These are phyloP conservation scores for Orthonevra nobilis DNA, from an alignment of 2,888 invertebrate species.

Conservation along the genomic window DNA sequence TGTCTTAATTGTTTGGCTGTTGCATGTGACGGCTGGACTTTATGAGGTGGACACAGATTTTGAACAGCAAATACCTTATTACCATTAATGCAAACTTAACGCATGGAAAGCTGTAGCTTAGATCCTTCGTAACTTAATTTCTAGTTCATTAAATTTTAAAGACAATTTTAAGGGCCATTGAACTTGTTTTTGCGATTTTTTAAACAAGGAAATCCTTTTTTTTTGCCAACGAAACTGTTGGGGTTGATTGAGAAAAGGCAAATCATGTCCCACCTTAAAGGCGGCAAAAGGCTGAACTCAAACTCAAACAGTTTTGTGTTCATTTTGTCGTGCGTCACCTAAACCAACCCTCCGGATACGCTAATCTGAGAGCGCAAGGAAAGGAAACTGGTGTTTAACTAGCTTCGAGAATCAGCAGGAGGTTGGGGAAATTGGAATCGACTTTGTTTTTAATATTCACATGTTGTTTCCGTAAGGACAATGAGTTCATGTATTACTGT, in stretches of 20 bases:
- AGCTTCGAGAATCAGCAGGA: neutral
- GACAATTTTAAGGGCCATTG: conserved; percentile 55
- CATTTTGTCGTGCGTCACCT: neutral
- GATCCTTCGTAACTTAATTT: conserved; percentile 23
- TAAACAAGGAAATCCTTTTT: too few relatives aligned
- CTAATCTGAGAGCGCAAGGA: neutral
- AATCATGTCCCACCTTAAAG: conserved; percentile 49
- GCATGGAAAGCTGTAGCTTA: conserved; percentile 2
- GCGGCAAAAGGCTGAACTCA: conserved; percentile 6
- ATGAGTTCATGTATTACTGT: conserved; percentile 3
- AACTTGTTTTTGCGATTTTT: conserved; percentile 6
- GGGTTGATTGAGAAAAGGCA: neutral
- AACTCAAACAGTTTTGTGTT: conserved; percentile 1
- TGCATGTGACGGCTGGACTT: conserved; percentile 23
- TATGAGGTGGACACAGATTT: conserved; percentile 24
- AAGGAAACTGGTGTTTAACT: conserved; percentile 7
- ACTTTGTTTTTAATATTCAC: conserved; percentile 24
- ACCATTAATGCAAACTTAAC: conserved; percentile 27
- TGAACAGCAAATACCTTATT: conserved; percentile 25
- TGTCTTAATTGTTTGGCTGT: too few relatives aligned
- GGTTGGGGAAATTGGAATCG: neutral
- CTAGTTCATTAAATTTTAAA: conserved; percentile 56
- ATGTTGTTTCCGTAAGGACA: conserved; percentile 26
- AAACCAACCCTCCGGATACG: neutral
- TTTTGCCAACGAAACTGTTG: neutral